These are phyloP conservation scores for Arizona elegans DNA, from an alignment of 2,113 vertebrate genomes.

Conservation along the genomic window DNA sequence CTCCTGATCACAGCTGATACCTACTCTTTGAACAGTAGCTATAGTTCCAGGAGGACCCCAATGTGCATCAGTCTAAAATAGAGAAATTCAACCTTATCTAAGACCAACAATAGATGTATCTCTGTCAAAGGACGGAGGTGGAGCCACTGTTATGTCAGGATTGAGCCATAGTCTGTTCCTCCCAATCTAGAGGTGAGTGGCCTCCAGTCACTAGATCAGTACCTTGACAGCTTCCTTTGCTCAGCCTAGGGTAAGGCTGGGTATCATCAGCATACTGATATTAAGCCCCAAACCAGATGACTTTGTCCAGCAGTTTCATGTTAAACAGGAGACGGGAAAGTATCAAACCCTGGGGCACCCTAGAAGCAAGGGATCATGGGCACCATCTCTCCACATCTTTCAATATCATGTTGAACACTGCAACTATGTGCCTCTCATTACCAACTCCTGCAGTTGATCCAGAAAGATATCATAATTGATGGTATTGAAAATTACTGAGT, in stretches of 20 bases:
- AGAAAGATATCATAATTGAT: not conserved
- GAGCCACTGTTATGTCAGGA: not conserved
- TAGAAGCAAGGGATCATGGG: not conserved
- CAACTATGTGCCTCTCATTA: not conserved
- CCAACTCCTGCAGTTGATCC: not conserved
- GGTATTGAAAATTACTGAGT: not conserved
- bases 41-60: not conserved
- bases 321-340: not conserved
- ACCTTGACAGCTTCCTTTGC: not conserved
- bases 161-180: not conserved
- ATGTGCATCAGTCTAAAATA: not conserved
- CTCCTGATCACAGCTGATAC: not conserved
- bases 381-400: not conserved
- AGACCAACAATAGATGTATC: not conserved
- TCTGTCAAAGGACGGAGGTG: not conserved
- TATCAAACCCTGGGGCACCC: not conserved
- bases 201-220: not conserved
- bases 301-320: not conserved
- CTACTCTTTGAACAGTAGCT: not conserved
- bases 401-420: not conserved
- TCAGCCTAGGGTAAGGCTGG: not conserved
- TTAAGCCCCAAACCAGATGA: not conserved
- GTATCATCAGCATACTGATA: not conserved
- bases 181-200: not conserved
- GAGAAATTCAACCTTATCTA: not conserved